Evolutionary conservation across 1,140 invertebrate genomes (phyloP), one percentile per base, ranked within the genome.

Genomic region (Whitmania pigra): DNA sequence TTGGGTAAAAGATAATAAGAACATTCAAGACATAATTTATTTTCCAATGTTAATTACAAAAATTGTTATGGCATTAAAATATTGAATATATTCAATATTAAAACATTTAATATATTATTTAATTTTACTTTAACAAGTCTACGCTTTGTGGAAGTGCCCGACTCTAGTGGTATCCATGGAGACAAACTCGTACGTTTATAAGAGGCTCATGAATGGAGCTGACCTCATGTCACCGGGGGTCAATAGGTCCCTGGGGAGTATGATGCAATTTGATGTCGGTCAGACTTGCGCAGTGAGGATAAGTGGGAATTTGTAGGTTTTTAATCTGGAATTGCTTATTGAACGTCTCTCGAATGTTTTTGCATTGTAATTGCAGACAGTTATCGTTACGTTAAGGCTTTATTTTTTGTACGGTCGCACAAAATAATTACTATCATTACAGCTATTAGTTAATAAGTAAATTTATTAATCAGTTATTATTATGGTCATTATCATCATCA

Each of bases 201-300:
- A 22, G 18, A 63, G 18, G 29, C 3, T 63, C 22, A 63, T 25
- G 29, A 31, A 31, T 25, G 57, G 57, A 31, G 57, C 57, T 17
- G 57, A 63, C 29, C 29, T 63, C 22, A 63, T 63, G 57, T 63
- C 29, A 31, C 57, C 57, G 22, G 57, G 57, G 22, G 57, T 63
- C 57, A 63, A 25, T 15, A 31, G 11, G 22, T 31, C 57, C 7
- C 6, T 1, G 29, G 29, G 29, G 9, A 3, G 57, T 3, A 0
- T 63, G 20, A 57, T 5, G 11, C 57, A 22, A 1, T 63, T 63
- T 15, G 18, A 22, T 13, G 18, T 25, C 9, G 57, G 57, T 1
- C 57, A 63, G 29, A 1, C 57, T 7, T 63, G 57, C 15, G 22
- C 57, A 25, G 57, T 63, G 57, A 22, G 57, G 29, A 31, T 63